Conservation (phyloP, 35 echinoderm and acorn worm species). For the Eucidaris tribuloides region DNA sequence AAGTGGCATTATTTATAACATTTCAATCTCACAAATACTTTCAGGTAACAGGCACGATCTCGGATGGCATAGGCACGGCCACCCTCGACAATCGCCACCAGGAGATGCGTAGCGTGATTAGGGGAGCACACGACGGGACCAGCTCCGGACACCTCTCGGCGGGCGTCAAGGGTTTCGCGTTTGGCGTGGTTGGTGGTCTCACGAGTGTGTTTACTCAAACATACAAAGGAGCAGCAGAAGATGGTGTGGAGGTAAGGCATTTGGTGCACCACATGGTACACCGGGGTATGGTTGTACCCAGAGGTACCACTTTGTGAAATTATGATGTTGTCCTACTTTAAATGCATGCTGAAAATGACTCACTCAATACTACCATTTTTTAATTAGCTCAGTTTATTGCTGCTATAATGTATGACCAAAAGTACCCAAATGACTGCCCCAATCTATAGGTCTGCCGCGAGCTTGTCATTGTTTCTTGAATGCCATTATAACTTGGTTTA, state of each 20-base stretch:
- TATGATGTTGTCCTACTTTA: too few relatives aligned
- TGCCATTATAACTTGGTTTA: too few relatives aligned
- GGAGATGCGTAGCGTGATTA: slow-evolving; percentile 68
- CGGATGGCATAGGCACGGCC: slow-evolving; percentile 67
- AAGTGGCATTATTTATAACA: too few relatives aligned
- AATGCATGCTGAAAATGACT: too few relatives aligned
- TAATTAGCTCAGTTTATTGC: too few relatives aligned
- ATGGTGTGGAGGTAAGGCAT: slow-evolving; percentile 86
- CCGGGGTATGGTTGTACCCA: background rate
- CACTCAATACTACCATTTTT: too few relatives aligned
- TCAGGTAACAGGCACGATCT: slow-evolving; percentile 88
- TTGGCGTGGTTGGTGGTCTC: slow-evolving; percentile 88
- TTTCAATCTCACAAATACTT: too few relatives aligned
- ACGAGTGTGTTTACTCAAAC: slow-evolving; percentile 96
- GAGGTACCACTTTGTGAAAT: too few relatives aligned
- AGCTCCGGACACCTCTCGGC: slow-evolving; percentile 67
- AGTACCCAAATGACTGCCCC: too few relatives aligned
- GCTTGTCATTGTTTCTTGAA: too few relatives aligned
- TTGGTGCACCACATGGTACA: background rate
- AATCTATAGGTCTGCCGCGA: too few relatives aligned
- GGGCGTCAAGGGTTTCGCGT: slow-evolving; percentile 84
- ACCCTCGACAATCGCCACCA: slow-evolving; percentile 80
- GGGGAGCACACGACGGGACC: slow-evolving; percentile 71
- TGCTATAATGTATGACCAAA: too few relatives aligned
- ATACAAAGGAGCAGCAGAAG: slow-evolving; percentile 67